Evolutionary conservation across 1,140 invertebrate genomes (phyloP).

Genomic region (Euura lappo): DNA sequence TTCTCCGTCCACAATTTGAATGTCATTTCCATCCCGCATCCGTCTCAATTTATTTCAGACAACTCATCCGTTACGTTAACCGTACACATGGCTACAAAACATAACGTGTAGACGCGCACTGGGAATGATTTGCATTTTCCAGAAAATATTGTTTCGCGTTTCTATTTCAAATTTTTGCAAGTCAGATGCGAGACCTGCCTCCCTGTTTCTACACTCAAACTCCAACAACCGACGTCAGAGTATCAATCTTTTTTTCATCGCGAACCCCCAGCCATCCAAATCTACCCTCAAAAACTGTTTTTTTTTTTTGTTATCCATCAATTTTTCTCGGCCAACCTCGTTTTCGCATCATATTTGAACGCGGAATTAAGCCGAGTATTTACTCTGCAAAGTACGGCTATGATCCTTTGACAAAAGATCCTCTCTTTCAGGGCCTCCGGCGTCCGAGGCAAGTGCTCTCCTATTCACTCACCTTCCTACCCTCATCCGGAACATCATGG

Average conservation of each 20-base stretch:
- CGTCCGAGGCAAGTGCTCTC: not conserved
- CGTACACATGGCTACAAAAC: too few relatives aligned
- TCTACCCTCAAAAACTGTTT: not conserved
- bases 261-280: not conserved
- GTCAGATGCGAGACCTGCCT: conserved; percentile 30
- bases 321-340: not conserved
- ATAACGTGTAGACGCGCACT: conserved; percentile 9
- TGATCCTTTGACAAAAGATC: conserved; percentile 2
- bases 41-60: conserved; percentile 50
- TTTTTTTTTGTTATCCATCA: not conserved
- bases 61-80: conserved; percentile 19
- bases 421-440: not conserved
- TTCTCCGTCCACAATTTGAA: conserved; percentile 46
- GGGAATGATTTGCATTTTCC: conserved; percentile 52
- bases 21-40: conserved; percentile 47
- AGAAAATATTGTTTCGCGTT: conserved; percentile 25
- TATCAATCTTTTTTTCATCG: conserved; percentile 1
- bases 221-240: conserved; percentile 16
- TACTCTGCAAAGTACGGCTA: not conserved
- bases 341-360: conserved; percentile 2
- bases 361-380: not conserved
- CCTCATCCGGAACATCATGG: too few relatives aligned
- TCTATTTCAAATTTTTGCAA: conserved; percentile 29
- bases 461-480: not conserved
- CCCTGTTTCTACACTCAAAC: conserved; percentile 30